Base-by-base conservation (phyloP, 2,113 vertebrate species). In the Saguinus midas region DNA sequence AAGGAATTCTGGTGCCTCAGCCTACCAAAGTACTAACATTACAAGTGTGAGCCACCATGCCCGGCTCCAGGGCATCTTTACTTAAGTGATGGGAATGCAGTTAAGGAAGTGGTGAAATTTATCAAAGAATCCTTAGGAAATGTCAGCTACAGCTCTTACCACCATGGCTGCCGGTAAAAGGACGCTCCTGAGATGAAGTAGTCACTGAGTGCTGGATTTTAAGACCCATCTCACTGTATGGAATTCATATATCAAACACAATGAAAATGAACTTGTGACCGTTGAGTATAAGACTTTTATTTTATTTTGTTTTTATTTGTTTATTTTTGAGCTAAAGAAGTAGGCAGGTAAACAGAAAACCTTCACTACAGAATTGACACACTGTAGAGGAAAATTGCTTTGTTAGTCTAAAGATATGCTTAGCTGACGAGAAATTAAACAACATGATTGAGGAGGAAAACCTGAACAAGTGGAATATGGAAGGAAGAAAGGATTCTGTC, bases 391-490 rank as follows among this genome's bases (percentile, higher is more conserved):
- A 43, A 95, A 95, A 87, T 64, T n/a, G 66, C 76, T 92, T 80
- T 96, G 29, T 97, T 96, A 76, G 79, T 96, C 2, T 1, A 94
- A 84, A 92, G 80, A 91, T 88, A 1, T 4, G 48, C 50, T 89
- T 92, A 95, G 68, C 95, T 96, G 91, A 94, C 0, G 86, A 97
- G 97, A 98, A 98, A 96, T 96, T 72, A 97, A 98, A 86, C 87
- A 87, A 76, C 43, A 87, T 68, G 52, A 48, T 90, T 78, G 83
- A 95, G 83, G 95, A 95, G 87, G 94, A 95, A 84, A 84, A 61
- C 11, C 61, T 82, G 45, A 96, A 14, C 21, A 86, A 91, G 68
- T 45, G 76, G 32, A 68, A 92, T 0, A 0, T 11, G 8, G 93
- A 61, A 91, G 85, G 86, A 86, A 97, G 96, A 90, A 92, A 73